These are phyloP conservation scores for Leptosomus discolor DNA, from an alignment of 2,113 vertebrate species.

Conservation along the genomic window DNA sequence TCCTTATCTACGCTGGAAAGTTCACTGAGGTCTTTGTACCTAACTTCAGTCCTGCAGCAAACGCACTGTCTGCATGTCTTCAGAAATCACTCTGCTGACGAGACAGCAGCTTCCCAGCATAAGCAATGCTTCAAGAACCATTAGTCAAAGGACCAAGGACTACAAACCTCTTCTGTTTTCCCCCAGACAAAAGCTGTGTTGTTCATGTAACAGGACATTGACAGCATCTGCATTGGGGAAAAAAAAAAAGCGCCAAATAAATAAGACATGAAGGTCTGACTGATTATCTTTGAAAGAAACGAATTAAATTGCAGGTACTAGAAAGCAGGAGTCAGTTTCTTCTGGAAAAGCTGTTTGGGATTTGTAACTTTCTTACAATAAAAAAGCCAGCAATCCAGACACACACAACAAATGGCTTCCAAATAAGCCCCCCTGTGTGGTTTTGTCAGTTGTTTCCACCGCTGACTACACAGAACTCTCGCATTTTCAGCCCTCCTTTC, in stretches of 20 bases:
- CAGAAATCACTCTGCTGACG: not conserved
- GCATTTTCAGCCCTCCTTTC: not conserved
- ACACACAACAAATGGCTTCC: not conserved
- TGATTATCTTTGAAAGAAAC: not conserved
- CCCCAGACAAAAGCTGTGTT: not conserved
- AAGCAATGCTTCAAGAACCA: not conserved
- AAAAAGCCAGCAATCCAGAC: not conserved
- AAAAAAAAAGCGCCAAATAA: not conserved
- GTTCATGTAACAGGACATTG: not conserved
- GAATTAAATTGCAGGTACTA: not conserved
- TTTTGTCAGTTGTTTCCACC: not conserved
- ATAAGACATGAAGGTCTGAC: not conserved
- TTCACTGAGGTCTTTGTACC: not conserved
- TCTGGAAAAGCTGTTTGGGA: not conserved
- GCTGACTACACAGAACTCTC: not conserved
- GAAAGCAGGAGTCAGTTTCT: not conserved
- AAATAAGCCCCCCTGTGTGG: not conserved
- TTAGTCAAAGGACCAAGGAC: not conserved
- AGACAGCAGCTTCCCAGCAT: not conserved
- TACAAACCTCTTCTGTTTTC: conserved; percentile 6
- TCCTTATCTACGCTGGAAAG: not conserved
- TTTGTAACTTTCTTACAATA: not conserved
- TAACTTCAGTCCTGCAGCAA: not conserved
- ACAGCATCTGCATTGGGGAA: not conserved
- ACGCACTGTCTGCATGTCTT: not conserved